Percentiles rank a stretch among this genome's conserved stretches.
Conservation (phyloP, 2,888 invertebrate genomes). For the Cordilura impudica region DNA sequence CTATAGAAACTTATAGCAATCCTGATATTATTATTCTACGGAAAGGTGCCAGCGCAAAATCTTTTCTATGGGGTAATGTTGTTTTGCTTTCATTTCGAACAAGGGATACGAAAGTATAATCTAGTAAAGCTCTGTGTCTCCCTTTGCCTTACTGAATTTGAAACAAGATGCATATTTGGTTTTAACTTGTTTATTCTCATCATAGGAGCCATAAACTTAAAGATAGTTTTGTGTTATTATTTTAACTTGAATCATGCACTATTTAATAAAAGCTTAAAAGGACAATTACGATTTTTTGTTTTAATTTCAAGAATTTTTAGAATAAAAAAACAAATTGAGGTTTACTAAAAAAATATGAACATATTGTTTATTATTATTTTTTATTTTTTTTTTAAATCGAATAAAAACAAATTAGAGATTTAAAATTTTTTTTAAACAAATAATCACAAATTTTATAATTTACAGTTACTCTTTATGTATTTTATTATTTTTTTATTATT, state of each 20-base stretch:
- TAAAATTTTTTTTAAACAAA: neutral
- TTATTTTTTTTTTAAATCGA: neutral
- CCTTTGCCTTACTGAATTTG: neutral
- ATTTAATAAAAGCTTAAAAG: slow-evolving; percentile 16
- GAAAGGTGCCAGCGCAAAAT: too few relatives aligned
- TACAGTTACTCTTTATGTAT: too few relatives aligned
- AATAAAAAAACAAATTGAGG: neutral
- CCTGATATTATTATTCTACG: too few relatives aligned
- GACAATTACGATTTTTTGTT: neutral
- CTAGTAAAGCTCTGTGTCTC: too few relatives aligned
- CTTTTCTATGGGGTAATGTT: too few relatives aligned
- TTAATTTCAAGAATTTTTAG: neutral
- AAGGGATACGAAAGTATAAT: too few relatives aligned
- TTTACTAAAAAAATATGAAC: neutral
- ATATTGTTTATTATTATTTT: neutral
- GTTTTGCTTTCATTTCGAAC: too few relatives aligned
- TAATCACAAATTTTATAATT: neutral
- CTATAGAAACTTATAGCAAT: too few relatives aligned
- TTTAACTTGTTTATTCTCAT: slow-evolving; percentile 28
- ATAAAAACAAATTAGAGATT: neutral
- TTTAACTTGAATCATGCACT: slow-evolving; percentile 25
- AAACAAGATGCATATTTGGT: slow-evolving; percentile 9
- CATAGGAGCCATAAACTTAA: slow-evolving; percentile 26
- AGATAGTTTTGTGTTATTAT: neutral
- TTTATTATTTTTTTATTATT: neutral